These are phyloP conservation scores for Ceryle rudis DNA, from an alignment of 2,797 vertebrate species.

Conservation along the genomic window DNA sequence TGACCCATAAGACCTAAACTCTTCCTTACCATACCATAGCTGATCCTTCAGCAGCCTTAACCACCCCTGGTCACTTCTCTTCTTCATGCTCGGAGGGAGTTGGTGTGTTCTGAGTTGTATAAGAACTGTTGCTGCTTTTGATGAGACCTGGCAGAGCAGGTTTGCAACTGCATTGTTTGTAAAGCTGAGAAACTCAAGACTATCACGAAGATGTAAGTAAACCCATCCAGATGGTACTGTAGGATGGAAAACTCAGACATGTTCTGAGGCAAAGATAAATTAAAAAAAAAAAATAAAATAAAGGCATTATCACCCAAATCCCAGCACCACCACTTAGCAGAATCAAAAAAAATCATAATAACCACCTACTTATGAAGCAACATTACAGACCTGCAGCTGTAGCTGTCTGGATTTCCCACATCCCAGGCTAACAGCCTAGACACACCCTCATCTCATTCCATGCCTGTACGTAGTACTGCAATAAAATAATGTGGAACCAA, in stretches of 20 bases:
- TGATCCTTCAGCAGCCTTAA: neutral
- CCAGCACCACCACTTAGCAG: neutral
- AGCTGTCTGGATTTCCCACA: neutral
- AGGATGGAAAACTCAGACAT: neutral
- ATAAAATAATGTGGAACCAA: neutral
- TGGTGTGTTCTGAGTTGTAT: neutral
- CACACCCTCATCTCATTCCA: neutral
- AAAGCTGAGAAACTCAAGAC: neutral
- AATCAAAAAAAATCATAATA: neutral
- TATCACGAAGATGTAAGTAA: neutral
- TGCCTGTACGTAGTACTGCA: neutral
- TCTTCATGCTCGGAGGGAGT: neutral
- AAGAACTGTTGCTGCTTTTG: neutral
- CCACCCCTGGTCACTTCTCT: neutral
- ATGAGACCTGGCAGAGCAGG: neutral
- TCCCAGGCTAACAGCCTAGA: neutral
- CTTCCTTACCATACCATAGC: neutral
- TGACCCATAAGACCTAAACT: neutral
- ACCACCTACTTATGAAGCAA: neutral
- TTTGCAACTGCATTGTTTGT: neutral
- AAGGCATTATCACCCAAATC: neutral
- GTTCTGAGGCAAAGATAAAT: neutral
- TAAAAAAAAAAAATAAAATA: neutral
- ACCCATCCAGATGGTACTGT: neutral
- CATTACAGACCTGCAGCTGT: neutral